Evolutionary conservation across 2,113 vertebrate species (phyloP), one percentile per base, ranked within the genome.

Genomic region (Mus pahari): DNA sequence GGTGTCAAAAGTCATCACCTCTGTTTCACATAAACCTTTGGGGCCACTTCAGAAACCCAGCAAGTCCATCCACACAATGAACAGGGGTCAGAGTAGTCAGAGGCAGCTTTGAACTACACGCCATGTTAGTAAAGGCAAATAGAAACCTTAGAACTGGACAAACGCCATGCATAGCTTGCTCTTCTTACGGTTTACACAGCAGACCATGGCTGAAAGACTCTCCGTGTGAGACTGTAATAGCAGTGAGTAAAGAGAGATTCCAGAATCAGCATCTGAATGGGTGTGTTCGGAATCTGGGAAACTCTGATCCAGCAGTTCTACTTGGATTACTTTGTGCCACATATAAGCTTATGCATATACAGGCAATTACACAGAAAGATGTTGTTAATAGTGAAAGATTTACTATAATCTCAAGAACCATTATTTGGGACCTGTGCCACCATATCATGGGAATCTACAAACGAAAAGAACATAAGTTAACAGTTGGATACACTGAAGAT

Each of bases 1-100:
- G 94, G 95, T 91, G 89, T 89, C 96, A 92, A 94, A 96, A 96
- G 91, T 45, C 90, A 82, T 86, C 93, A 90, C 93, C 97, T 94
- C 95, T 91, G 48, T 89, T 93, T 95, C 93, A 87, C 94, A 91
- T 74, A 42, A 84, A 68, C 92, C 91, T 89, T 33, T 1, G 42
- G 68, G 91, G 62, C 90, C 58, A 89, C 83, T 91, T 95, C 92
- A 83, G 90, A 86, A 94, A 92, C 73, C 68, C 45, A 66, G 77
- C 55, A 82, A 82, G 94, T 86, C 95, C 90, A 96, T 92, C 83
- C 84, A 92, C 95, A 95, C 62, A 82, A 78, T 24, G 86, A 95
- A 89, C 74, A 91, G 73, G 71, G 62, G 92, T 95, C 17, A 20
- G 86, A 45, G 16, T 4, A 86, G 58, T 89, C 94, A 81, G 48